Percentiles rank a stretch among this genome's conserved stretches.
Conservation (phyloP, 2,797 vertebrate species). For the Rhincodon typus region DNA sequence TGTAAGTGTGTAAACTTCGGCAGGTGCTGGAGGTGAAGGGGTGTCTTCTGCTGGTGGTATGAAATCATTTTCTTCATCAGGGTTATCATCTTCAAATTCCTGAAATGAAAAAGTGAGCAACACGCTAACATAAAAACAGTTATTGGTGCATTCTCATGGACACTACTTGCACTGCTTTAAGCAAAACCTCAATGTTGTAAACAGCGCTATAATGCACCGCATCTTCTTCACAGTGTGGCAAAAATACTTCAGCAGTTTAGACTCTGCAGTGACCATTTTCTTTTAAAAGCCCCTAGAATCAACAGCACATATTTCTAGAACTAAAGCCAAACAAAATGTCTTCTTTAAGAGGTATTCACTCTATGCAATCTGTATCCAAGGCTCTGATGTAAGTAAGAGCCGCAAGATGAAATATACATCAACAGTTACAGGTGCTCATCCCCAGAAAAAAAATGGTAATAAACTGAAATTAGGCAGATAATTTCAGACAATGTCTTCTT, state of each 20-base stretch:
- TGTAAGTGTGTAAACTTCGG: conserved; percentile 91
- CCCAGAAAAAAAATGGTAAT: not conserved
- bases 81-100: conserved; percentile 93
- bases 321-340: not conserved
- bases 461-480: not conserved
- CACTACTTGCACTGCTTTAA: too few relatives aligned
- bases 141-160: too few relatives aligned
- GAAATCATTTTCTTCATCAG: conserved; percentile 95
- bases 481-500: not conserved
- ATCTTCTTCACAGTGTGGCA: not conserved
- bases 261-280: not conserved
- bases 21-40: conserved; percentile 85
- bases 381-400: not conserved
- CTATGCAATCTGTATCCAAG: not conserved
- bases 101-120: conserved; percentile 44
- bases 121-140: not conserved
- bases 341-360: not conserved
- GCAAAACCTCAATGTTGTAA: not conserved
- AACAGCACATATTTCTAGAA: not conserved
- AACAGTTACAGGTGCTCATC: not conserved
- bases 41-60: conserved; percentile 96
- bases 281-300: not conserved
- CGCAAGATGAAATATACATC: not conserved
- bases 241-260: not conserved
- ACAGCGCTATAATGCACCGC: not conserved